These are phyloP conservation scores for Pseudobourletiella spinata DNA, from an alignment of 1,140 invertebrate genomes.

Conservation along the genomic window DNA sequence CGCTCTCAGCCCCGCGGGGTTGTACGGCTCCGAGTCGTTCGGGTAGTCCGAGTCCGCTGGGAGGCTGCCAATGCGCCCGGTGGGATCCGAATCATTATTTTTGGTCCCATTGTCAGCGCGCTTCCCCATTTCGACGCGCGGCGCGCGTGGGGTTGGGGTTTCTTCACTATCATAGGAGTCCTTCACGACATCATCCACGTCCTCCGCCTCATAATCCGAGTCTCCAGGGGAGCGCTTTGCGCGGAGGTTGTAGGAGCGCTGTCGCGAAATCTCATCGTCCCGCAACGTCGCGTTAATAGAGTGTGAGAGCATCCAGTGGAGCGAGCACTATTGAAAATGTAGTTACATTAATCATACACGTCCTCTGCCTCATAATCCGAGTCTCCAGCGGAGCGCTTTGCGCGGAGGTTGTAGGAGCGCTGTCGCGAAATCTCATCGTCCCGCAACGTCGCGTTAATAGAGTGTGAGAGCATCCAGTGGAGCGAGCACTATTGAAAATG, in stretches of 20 bases:
- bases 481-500: conserved; percentile 34
- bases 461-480: conserved; percentile 38
- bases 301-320: conserved; percentile 38
- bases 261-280: conserved; percentile 27
- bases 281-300: conserved; percentile 35
- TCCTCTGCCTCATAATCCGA: too few species aligned
- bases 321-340: too few species aligned
- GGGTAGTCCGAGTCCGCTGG: too few species aligned
- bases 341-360: too few species aligned
- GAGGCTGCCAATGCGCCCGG: too few species aligned
- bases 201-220: too few species aligned
- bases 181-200: too few species aligned
- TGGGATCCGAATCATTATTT: too few species aligned
- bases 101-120: too few species aligned
- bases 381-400: neutral
- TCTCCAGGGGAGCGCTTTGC: neutral
- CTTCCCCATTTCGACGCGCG: too few species aligned
- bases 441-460: conserved; percentile 34
- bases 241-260: neutral
- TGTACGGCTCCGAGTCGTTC: neutral
- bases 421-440: conserved; percentile 27
- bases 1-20: neutral
- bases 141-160: too few species aligned
- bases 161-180: too few species aligned
- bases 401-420: neutral